Base-by-base conservation (phyloP, 2,888 invertebrate genomes). In the Tetrapedia diversipes region DNA sequence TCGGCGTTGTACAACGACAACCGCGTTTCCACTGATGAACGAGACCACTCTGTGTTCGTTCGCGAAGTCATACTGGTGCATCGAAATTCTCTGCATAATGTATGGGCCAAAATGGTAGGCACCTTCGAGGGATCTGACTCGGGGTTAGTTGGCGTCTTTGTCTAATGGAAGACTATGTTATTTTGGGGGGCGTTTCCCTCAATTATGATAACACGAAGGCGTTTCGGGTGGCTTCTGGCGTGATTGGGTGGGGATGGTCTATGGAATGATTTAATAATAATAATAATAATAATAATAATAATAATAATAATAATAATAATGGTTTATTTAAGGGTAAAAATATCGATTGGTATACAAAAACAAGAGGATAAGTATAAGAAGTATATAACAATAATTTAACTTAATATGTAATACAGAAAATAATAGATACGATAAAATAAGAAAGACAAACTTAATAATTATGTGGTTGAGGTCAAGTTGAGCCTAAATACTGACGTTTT, bases 121-220 rank as follows among this genome's bases (percentile, higher is more conserved):
- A 32, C 24, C 29, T 45, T 0, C 22, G 11, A 10, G 19, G 11
- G 65, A 71, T 53, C 39, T 2, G 43, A 43, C 37, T 41, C 43
- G 22, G 49, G 77, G 66, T 69, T 66, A 76, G 60, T 41, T 65
- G 57, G 16, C 53, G 43, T 69, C 57, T 51, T 53, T 24, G 51
- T 59, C 53, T 67, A 51, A 64, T 53, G 41, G 66, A 73, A 57
- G 43, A 56, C n/a, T 19, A 43, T 14, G 41, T 24, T 49, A 53
- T 68, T 70, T n/a, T 43, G 7, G 43, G 34, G 53, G 67, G 59
- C 70, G 70, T 70, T 51, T 67, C 49, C 32, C 51, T 37, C 70
- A 75, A 79, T 79, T 80, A 75, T 79, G 79, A 49, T 80, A 75
- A 79, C 80, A 22, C 32, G 66, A 56, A 66, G 11, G 59, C 24